phyloP scores from a whole-genome alignment of 1,140 invertebrate species.

The Drosophila bipectinata region DNA sequence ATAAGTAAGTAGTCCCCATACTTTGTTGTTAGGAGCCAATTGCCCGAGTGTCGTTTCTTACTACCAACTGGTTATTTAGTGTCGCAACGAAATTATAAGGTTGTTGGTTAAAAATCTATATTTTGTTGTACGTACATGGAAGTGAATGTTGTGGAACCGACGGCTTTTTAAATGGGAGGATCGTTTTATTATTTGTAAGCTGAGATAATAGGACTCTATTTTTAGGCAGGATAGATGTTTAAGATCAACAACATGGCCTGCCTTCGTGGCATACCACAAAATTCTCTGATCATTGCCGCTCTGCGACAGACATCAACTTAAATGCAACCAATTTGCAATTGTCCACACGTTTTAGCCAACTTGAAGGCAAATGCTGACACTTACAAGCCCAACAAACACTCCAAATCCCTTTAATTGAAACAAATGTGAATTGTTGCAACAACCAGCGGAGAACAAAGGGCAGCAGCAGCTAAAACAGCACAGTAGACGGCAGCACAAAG shows the following conservation, averaged over 20 bases:
- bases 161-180: not conserved
- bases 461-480: slow-evolving; percentile 19
- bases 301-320: not conserved
- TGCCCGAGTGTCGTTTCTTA: not conserved
- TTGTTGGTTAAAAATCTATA: not conserved
- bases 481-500: slow-evolving; percentile 48
- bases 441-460: slow-evolving; percentile 36
- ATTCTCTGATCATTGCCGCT: slow-evolving; percentile 13
- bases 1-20: not conserved
- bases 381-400: slow-evolving; percentile 28
- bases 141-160: not conserved
- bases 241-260: not conserved
- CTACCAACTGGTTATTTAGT: slow-evolving; percentile 5
- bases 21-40: slow-evolving; percentile 2
- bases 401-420: slow-evolving; percentile 80
- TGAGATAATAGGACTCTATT: not conserved
- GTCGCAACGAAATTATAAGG: slow-evolving; percentile 4
- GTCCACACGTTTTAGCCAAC: slow-evolving; percentile 49
- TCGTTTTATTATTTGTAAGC: too few species aligned
- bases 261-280: not conserved
- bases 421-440: slow-evolving; percentile 68
- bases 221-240: not conserved
- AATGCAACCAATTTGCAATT: slow-evolving; percentile 43
- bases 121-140: not conserved
- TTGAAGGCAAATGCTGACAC: slow-evolving; percentile 56